Conservation (phyloP, 2,888 invertebrate genomes). For the Ichneumoninae sp. region DNA sequence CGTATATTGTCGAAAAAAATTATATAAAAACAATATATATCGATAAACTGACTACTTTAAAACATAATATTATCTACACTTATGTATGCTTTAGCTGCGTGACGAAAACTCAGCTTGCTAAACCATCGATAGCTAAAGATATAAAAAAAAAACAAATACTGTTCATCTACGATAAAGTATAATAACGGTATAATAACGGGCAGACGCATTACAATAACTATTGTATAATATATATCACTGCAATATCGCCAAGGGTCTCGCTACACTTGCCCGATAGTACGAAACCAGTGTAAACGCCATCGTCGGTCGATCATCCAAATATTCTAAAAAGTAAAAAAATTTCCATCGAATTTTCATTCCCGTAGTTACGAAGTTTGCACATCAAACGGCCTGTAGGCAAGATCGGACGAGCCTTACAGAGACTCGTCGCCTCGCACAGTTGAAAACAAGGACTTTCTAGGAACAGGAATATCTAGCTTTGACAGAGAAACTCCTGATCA, state of each 20-base stretch:
- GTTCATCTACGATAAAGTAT: conserved; percentile 47
- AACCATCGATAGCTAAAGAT: conserved; percentile 22
- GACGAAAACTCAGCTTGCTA: conserved; percentile 17
- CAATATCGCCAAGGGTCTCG: conserved; percentile 34
- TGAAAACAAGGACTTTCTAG: not conserved
- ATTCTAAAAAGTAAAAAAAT: conserved; percentile 40
- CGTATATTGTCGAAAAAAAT: conserved; percentile 7
- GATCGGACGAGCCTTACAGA: conserved; percentile 12
- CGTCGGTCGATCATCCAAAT: conserved; percentile 45
- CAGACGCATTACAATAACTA: conserved; percentile 27
- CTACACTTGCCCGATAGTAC: conserved; percentile 16
- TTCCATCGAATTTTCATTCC: not conserved
- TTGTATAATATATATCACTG: conserved; percentile 43
- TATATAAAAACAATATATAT: not conserved
- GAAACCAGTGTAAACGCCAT: not conserved
- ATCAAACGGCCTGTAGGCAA: conserved; percentile 26
- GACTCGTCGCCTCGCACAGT: conserved; percentile 22
- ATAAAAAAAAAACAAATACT: conserved; percentile 58
- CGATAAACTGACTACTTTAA: conserved; percentile 31
- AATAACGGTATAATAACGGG: conserved; percentile 2
- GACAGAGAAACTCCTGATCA: conserved; percentile 14
- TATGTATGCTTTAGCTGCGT: conserved; percentile 25
- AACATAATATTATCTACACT: conserved; percentile 27
- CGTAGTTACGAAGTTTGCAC: not conserved
- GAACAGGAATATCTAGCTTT: conserved; percentile 6